Percentiles rank a stretch among this genome's conserved stretches.
Evolutionary conservation across 2,797 vertebrate genomes (phyloP).

Genomic region (Ctenopoma kingsleyae): DNA sequence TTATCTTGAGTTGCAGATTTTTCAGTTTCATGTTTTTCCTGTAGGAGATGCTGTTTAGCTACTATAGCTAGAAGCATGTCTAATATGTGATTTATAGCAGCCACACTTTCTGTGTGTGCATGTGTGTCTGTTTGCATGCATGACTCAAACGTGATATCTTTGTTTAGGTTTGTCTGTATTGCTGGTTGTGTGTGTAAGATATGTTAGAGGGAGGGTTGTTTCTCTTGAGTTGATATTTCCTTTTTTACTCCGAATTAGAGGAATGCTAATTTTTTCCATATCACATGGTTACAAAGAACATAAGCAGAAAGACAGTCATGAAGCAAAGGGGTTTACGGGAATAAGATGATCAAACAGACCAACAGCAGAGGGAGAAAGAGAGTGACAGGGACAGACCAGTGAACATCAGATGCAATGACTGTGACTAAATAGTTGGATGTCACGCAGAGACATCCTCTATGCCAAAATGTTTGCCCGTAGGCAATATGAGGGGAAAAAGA

Average conservation of each 20-base stretch:
- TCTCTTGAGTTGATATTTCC: slow-evolving; percentile 18
- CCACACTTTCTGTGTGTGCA: slow-evolving; percentile 7
- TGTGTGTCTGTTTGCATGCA: slow-evolving; percentile 26
- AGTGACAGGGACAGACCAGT: slow-evolving; percentile 28
- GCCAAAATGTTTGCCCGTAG: slow-evolving; percentile 52
- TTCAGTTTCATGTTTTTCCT: slow-evolving; percentile 49
- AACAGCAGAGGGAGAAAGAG: slow-evolving; percentile 9
- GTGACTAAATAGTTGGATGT: slow-evolving; percentile 45
- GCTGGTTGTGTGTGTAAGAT: slow-evolving; percentile 2
- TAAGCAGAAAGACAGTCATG: background rate
- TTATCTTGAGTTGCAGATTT: slow-evolving; percentile 2
- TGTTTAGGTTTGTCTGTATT: slow-evolving; percentile 28
- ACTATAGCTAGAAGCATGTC: slow-evolving; percentile 11
- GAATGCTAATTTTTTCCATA: slow-evolving; percentile 6
- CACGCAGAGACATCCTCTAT: slow-evolving; percentile 26
- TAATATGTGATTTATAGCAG: slow-evolving; percentile 7
- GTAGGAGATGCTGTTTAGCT: slow-evolving; percentile 72
- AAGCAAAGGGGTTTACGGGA: slow-evolving; percentile 4
- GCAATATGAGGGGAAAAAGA: slow-evolving; percentile 46
- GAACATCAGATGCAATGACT: slow-evolving; percentile 36
- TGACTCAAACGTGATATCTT: slow-evolving; percentile 27
- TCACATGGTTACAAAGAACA: slow-evolving; percentile 27
- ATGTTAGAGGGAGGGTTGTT: slow-evolving; percentile 1
- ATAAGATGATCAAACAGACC: slow-evolving; percentile 38
- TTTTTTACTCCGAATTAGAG: slow-evolving; percentile 21